These are phyloP conservation scores for Tapera naevia DNA, from an alignment of 2,797 vertebrate genomes.

Conservation along the genomic window DNA sequence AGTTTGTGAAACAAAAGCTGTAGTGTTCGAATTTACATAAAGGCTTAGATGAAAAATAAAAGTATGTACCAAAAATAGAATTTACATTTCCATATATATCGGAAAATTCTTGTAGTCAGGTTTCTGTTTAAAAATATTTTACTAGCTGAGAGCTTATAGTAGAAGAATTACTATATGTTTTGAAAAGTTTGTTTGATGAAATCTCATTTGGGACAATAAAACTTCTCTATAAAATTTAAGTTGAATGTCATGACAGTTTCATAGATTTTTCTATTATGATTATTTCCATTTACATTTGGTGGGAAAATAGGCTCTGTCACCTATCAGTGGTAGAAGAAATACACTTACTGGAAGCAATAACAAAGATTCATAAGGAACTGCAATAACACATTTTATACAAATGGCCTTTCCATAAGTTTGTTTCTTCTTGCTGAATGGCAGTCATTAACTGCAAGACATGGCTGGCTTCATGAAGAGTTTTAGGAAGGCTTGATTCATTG, in stretches of 20 bases:
- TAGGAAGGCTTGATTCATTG: slow-evolving; percentile 25
- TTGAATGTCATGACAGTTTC: neutral
- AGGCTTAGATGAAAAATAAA: neutral
- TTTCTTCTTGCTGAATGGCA: neutral
- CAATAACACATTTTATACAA: neutral
- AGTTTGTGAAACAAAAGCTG: neutral
- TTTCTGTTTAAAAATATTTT: neutral
- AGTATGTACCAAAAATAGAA: neutral
- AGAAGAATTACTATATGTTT: neutral
- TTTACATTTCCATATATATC: neutral
- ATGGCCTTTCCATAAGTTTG: neutral
- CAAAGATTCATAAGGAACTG: neutral
- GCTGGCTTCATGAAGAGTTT: neutral
- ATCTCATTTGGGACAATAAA: neutral
- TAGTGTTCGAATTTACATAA: neutral
- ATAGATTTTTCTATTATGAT: neutral
- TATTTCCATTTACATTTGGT: neutral
- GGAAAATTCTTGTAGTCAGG: neutral
- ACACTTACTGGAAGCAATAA: neutral
- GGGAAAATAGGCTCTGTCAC: neutral
- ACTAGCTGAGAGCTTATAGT: neutral
- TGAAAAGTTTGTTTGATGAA: neutral
- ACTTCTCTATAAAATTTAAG: neutral
- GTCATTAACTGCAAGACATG: neutral
- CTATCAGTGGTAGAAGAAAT: neutral